A percentile compares a stretch with the other conserved stretches of the same genome.
Evolutionary conservation across 1,140 invertebrate genomes (phyloP).

Genomic region (Propsilocerus akamusi): DNA sequence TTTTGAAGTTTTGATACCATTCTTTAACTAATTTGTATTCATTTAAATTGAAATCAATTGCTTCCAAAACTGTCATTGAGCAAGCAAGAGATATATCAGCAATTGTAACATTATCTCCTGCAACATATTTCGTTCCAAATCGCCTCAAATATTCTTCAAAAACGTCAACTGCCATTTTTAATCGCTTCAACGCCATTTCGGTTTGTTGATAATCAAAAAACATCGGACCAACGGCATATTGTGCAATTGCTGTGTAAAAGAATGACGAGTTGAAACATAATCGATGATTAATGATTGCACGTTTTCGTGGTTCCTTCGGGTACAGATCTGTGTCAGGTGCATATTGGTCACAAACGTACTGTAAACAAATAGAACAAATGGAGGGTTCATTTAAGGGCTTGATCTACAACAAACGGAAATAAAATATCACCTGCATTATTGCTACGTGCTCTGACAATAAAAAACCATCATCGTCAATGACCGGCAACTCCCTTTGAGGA

Average conservation of each 20-base stretch:
- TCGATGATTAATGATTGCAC: slow-evolving; percentile 47
- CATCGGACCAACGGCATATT: slow-evolving; percentile 42
- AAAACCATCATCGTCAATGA: too few species aligned
- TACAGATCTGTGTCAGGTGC: slow-evolving; percentile 36
- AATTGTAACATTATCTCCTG: slow-evolving; percentile 45
- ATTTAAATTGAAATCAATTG: slow-evolving; percentile 41
- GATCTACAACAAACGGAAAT: too few species aligned
- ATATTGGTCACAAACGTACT: slow-evolving; percentile 49
- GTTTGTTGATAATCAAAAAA: slow-evolving; percentile 43
- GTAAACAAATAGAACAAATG: too few species aligned
- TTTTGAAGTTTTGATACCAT: slow-evolving; percentile 51
- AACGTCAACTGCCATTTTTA: slow-evolving; percentile 35
- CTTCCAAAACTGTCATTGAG: slow-evolving; percentile 49
- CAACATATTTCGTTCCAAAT: slow-evolving; percentile 39
- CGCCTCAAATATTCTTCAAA: slow-evolving; percentile 46
- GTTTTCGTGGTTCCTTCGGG: slow-evolving; percentile 34
- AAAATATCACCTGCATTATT: too few species aligned
- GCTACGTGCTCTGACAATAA: too few species aligned
- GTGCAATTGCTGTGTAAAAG: slow-evolving; percentile 42
- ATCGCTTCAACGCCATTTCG: slow-evolving; percentile 33
- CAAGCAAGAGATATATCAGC: slow-evolving; percentile 50
- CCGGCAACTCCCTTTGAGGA: too few species aligned
- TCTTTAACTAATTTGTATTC: slow-evolving; percentile 30
- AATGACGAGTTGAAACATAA: slow-evolving; percentile 49
- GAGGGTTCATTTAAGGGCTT: too few species aligned